Conservation (phyloP, 2,888 invertebrate species). For the Bibio marci region DNA sequence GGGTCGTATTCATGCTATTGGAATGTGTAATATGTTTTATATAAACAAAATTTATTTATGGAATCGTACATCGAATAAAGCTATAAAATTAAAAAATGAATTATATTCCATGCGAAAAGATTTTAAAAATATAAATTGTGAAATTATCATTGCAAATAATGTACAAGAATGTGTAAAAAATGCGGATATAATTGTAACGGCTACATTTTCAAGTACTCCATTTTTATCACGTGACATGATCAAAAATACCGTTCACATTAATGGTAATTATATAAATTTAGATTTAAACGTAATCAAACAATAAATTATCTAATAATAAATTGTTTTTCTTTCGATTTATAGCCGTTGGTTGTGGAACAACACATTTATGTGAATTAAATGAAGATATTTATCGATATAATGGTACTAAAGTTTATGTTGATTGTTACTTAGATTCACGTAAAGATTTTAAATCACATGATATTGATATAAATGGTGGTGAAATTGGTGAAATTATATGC, state of each 20-base stretch:
- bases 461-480: slow-evolving; percentile 31
- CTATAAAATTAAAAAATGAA: slow-evolving; percentile 20
- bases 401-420: slow-evolving; percentile 33
- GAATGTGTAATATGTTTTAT: slow-evolving; percentile 31
- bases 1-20: slow-evolving; percentile 31
- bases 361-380: slow-evolving; percentile 34
- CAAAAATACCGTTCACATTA: slow-evolving; percentile 38
- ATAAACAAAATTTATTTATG: slow-evolving; percentile 35
- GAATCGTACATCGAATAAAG: slow-evolving; percentile 31
- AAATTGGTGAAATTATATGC: slow-evolving; percentile 36
- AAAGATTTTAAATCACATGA: slow-evolving; percentile 34
- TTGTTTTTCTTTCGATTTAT: slow-evolving; percentile 10
- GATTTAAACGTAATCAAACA: background rate
- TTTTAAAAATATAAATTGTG: slow-evolving; percentile 11
- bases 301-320: too few relatives aligned
- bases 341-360: slow-evolving; percentile 40
- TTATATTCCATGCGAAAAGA: slow-evolving; percentile 15
- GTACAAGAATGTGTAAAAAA: slow-evolving; percentile 32
- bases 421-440: slow-evolving; percentile 33
- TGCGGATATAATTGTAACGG: slow-evolving; percentile 45
- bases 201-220: slow-evolving; percentile 33
- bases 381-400: slow-evolving; percentile 30
- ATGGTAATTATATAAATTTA: slow-evolving; percentile 29
- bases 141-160: slow-evolving; percentile 16
- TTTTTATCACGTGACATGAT: slow-evolving; percentile 34